phyloP scores from a whole-genome alignment of 2,797 vertebrate species.

The Coranthus polyacanthus region DNA sequence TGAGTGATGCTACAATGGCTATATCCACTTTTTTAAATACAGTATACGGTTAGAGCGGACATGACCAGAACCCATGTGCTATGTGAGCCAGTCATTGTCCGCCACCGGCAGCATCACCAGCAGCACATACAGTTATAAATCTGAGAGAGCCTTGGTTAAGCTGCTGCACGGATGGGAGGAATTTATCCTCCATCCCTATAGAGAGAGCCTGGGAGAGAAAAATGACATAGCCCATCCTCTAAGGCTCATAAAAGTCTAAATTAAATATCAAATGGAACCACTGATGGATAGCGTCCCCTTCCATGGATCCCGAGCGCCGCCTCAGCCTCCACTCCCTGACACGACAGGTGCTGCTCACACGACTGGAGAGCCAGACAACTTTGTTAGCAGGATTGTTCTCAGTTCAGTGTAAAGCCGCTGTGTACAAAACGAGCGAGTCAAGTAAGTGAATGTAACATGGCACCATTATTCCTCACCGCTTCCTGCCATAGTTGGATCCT shows the following conservation, averaged over 20 bases:
- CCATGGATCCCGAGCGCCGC: slow-evolving; percentile 73
- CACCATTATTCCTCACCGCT: slow-evolving; percentile 54
- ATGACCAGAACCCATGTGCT: slow-evolving; percentile 29
- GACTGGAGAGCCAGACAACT: slow-evolving; percentile 83
- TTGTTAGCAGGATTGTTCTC: slow-evolving; percentile 78
- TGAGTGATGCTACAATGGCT: too few species aligned
- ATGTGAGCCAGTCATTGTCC: slow-evolving; percentile 61
- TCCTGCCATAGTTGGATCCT: slow-evolving; percentile 49
- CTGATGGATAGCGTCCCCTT: slow-evolving; percentile 84
- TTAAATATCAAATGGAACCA: slow-evolving; percentile 89
- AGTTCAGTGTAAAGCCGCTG: slow-evolving; percentile 50
- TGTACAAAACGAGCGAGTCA: slow-evolving; percentile 49
- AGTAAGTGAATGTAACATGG: slow-evolving; percentile 58
- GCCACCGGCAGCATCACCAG: slow-evolving; percentile 44
- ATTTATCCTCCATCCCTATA: slow-evolving; percentile 84
- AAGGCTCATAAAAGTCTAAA: slow-evolving; percentile 89
- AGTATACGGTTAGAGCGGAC: too few species aligned
- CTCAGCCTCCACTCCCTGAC: slow-evolving; percentile 64
- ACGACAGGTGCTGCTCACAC: slow-evolving; percentile 83
- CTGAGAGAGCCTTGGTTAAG: slow-evolving; percentile 68
- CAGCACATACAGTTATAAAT: slow-evolving; percentile 79
- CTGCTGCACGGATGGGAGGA: slow-evolving; percentile 78
- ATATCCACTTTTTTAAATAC: too few species aligned
- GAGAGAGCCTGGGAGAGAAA: slow-evolving; percentile 78
- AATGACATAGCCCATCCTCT: slow-evolving; percentile 85